A percentile compares a stretch with the other conserved stretches of the same genome.
These are phyloP conservation scores for Mohoua ochrocephala DNA, from an alignment of 2,113 vertebrate genomes.

Conservation along the genomic window DNA sequence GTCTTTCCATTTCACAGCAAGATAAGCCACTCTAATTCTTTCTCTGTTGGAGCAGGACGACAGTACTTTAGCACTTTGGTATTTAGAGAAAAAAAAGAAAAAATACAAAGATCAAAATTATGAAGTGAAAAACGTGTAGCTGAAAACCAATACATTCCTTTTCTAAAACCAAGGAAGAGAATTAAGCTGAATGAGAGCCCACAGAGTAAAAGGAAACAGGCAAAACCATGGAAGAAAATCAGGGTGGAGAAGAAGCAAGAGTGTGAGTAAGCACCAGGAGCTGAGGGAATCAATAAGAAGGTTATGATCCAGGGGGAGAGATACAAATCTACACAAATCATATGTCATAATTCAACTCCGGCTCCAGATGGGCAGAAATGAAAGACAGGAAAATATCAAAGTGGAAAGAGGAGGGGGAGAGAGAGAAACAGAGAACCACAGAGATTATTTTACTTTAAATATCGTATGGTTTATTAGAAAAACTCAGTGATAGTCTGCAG, in stretches of 20 bases:
- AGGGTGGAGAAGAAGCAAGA: neutral
- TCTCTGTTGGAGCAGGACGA: neutral
- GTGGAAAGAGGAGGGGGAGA: neutral
- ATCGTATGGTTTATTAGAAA: neutral
- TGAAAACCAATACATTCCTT: neutral
- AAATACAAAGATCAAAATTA: neutral
- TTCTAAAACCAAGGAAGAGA: neutral
- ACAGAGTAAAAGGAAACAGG: constrained; percentile 15
- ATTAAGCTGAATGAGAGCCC: neutral
- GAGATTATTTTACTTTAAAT: constrained; percentile 24
- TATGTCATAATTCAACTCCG: neutral
- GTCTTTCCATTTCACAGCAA: neutral
- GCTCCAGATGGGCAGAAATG: neutral
- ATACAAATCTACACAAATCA: neutral
- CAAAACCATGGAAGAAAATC: neutral
- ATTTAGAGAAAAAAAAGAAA: rapidly evolving
- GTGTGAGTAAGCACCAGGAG: neutral
- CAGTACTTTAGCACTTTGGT: neutral
- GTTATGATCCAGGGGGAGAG: neutral
- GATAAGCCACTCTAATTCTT: constrained; percentile 23
- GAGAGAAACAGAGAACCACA: neutral
- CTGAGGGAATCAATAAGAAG: neutral
- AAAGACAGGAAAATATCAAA: neutral
- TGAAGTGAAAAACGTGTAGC: neutral
- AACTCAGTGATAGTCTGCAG: neutral